Percentiles rank a stretch among this genome's conserved stretches.
phyloP scores from a whole-genome alignment of 2,113 vertebrate genomes.

The Sinocyclocheilus maitianheensis region DNA sequence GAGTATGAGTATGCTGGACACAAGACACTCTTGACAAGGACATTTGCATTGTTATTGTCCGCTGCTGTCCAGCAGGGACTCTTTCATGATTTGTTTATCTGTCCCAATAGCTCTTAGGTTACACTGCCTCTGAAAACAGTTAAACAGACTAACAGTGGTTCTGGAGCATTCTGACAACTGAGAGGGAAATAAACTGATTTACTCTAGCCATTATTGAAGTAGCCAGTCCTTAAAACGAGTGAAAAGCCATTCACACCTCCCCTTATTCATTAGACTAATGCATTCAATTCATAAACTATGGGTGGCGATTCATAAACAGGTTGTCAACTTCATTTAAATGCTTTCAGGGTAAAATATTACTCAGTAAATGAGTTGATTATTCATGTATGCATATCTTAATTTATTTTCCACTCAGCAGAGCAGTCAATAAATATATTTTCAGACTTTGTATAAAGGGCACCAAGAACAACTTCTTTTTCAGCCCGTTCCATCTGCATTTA shows the following conservation, averaged over 20 bases:
- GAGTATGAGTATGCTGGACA: not conserved
- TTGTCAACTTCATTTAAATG: slow-evolving; percentile 62
- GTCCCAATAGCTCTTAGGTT: slow-evolving; percentile 63
- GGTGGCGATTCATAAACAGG: slow-evolving; percentile 59
- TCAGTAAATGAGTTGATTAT: slow-evolving; percentile 57
- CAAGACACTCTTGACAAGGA: slow-evolving; percentile 12
- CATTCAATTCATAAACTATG: slow-evolving; percentile 58
- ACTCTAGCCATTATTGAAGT: slow-evolving; percentile 35
- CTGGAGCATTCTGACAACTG: slow-evolving; percentile 3
- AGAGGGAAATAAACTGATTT: slow-evolving; percentile 41
- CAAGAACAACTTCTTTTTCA: not conserved
- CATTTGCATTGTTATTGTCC: slow-evolving; percentile 54
- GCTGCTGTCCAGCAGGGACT: slow-evolving; percentile 46
- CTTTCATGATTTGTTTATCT: slow-evolving; percentile 58
- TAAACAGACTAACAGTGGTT: slow-evolving; percentile 54
- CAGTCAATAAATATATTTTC: slow-evolving; percentile 45
- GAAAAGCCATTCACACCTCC: slow-evolving; percentile 41
- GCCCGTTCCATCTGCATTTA: not conserved
- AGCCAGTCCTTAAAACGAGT: slow-evolving; percentile 37
- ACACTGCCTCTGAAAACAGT: slow-evolving; percentile 62
- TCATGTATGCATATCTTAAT: slow-evolving; percentile 64
- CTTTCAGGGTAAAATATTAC: slow-evolving; percentile 50
- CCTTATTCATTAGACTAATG: slow-evolving; percentile 58
- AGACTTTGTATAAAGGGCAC: slow-evolving; percentile 7
- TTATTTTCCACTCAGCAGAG: slow-evolving; percentile 56